Evolutionary conservation across 2,888 invertebrate species (phyloP), one percentile per base, ranked within the genome.

Genomic region (Pyrrhia umbra): DNA sequence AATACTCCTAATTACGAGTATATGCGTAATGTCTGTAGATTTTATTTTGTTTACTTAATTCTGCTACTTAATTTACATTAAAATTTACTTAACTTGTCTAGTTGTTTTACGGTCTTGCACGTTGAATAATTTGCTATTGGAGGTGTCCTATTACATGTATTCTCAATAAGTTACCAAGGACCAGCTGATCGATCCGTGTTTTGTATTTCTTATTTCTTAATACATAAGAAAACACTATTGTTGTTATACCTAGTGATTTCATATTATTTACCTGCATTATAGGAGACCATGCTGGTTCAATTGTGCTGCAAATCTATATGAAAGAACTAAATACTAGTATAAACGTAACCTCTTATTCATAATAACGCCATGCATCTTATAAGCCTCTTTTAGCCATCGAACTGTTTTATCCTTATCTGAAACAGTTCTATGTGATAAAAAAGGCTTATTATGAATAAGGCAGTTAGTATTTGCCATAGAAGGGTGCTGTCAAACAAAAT

Each of bases 141-240:
- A 47, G 30, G 30, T 15, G 6, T 51, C 39, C 16, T 42, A 20
- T 54, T 60, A 47, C 16, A 39, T 59, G 47, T 43, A 46, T 39
- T 42, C 30, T 10, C 18, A 43, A 47, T 25, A 2, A 57, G 63
- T 71, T 75, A 62, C 75, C 75, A 68, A 3, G 9, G 21, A 20
- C 40, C 15, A 15, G 25, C 23, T 49, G n/a, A 23, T 30, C n/a
- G 8, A 43, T 42, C 10, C 16, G 25, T 51, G 13, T 42, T 40
- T 46, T 47, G 9, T 47, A 58, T n/a, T 23, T 6, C 5, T 25
- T 13, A 18, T 3, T 45, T 42, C 15, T 2, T 37, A 6, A 34
- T 34, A 6, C 13, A 30, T 34, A 4, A 34, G n/a, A 5, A 34
- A n/a, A 34, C 34, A 27, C 9, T 34, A 34, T 13, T 34, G 13